Percentiles rank a stretch among this genome's conserved stretches.
Evolutionary conservation across 2,113 vertebrate species (phyloP).

Genomic region (Nasalis larvatus): DNA sequence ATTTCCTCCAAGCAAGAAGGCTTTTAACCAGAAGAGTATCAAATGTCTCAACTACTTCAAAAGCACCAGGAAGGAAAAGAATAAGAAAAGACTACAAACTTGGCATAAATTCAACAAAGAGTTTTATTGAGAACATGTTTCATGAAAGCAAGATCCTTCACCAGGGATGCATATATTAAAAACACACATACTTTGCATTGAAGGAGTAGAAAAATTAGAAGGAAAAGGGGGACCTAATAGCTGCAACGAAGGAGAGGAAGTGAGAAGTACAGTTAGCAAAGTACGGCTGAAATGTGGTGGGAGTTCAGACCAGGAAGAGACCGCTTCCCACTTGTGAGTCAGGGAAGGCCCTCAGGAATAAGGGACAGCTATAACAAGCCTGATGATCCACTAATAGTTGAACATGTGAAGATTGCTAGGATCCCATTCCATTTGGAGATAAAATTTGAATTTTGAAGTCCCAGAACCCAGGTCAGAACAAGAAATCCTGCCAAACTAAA

Average conservation of each 20-base stretch:
- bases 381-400: neutral
- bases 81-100: neutral
- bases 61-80: neutral
- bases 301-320: fast-evolving
- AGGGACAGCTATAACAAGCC: neutral
- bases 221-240: neutral
- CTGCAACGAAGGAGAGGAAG: neutral
- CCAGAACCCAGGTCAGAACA: neutral
- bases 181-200: neutral
- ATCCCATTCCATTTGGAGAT: neutral
- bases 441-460: neutral
- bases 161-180: neutral
- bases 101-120: neutral
- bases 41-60: neutral
- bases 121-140: neutral
- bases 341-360: too few relatives aligned
- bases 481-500: neutral
- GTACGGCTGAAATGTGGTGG: neutral
- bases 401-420: neutral
- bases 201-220: neutral
- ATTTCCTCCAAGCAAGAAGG: neutral
- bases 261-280: neutral
- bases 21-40: neutral
- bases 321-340: neutral
- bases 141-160: neutral